Evolutionary conservation across 2,888 invertebrate species (phyloP).

Genomic region (Yponomeuta cagnagella): DNA sequence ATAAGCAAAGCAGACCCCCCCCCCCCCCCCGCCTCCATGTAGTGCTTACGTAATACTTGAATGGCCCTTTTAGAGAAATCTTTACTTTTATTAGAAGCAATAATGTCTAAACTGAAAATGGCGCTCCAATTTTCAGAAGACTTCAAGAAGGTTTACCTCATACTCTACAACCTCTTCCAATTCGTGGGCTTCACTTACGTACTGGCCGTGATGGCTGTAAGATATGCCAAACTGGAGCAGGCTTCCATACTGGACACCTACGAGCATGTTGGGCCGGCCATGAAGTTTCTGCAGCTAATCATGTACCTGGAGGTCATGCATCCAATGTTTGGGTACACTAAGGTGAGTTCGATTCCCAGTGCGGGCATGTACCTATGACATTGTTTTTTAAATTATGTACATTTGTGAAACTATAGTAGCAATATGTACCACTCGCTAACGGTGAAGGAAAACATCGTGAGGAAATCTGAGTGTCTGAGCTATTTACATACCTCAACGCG

Average conservation of each 20-base stretch:
- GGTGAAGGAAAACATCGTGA: too few species aligned
- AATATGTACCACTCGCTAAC: too few species aligned
- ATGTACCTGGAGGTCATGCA: conserved; percentile 93
- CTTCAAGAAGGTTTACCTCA: conserved; percentile 87
- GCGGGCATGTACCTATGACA: too few species aligned
- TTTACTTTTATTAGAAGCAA: too few species aligned
- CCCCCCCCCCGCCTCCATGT: too few species aligned
- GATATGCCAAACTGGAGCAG: conserved; percentile 84
- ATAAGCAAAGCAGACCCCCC: too few species aligned
- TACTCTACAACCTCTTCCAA: conserved; percentile 93
- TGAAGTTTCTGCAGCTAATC: conserved; percentile 88
- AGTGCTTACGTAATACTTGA: too few species aligned
- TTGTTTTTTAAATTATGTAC: too few species aligned
- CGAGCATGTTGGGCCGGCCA: conserved; percentile 82
- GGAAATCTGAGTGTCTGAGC: too few species aligned
- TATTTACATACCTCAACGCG: too few species aligned
- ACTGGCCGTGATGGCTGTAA: conserved; percentile 81
- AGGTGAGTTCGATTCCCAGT: conserved; percentile 40
- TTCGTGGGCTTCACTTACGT: conserved; percentile 90
- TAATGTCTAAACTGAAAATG: not conserved
- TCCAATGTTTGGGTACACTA: conserved; percentile 91
- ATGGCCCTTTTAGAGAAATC: too few species aligned
- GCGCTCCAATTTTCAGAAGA: conserved; percentile 77
- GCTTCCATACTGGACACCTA: conserved; percentile 83
- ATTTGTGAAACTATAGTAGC: too few species aligned